These are phyloP conservation scores for Zeus faber DNA, from an alignment of 2,113 vertebrate genomes.

Conservation along the genomic window DNA sequence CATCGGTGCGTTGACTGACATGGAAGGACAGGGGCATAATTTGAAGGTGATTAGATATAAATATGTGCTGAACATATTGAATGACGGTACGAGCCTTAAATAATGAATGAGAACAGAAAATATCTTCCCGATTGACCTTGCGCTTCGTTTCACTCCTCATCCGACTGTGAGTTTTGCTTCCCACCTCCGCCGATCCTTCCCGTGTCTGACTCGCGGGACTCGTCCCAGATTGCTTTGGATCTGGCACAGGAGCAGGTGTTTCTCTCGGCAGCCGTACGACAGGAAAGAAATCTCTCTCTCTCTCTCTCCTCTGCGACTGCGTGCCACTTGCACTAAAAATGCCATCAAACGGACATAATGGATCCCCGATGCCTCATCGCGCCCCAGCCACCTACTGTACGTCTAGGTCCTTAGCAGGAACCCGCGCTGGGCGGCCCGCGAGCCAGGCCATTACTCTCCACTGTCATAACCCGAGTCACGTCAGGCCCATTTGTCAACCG, in stretches of 20 bases:
- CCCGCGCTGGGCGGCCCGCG: slow-evolving; percentile 4
- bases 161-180: no score
- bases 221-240: slow-evolving; percentile 43
- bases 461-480: slow-evolving; percentile 46
- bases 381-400: slow-evolving; percentile 7
- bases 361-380: no score
- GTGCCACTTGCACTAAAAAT: slow-evolving; percentile 8
- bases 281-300: slow-evolving; percentile 11
- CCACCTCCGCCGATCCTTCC: background rate
- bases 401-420: slow-evolving; percentile 22
- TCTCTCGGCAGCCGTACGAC: slow-evolving; percentile 29
- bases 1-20: no score
- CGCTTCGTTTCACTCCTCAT: background rate
- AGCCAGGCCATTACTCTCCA: slow-evolving; percentile 41
- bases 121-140: no score
- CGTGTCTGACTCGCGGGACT: slow-evolving; percentile 17
- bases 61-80: no score
- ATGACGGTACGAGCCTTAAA: no score
- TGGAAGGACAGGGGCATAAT: no score
- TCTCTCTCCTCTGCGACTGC: slow-evolving; percentile 21
- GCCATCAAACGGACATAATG: slow-evolving; percentile 13
- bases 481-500: slow-evolving; percentile 47
- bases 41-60: no score
- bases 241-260: slow-evolving; percentile 39
- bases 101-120: no score